Percentiles rank a stretch among this genome's conserved stretches.
phyloP scores from a whole-genome alignment of 2,888 invertebrate genomes.

The Ophion ventricosus region DNA sequence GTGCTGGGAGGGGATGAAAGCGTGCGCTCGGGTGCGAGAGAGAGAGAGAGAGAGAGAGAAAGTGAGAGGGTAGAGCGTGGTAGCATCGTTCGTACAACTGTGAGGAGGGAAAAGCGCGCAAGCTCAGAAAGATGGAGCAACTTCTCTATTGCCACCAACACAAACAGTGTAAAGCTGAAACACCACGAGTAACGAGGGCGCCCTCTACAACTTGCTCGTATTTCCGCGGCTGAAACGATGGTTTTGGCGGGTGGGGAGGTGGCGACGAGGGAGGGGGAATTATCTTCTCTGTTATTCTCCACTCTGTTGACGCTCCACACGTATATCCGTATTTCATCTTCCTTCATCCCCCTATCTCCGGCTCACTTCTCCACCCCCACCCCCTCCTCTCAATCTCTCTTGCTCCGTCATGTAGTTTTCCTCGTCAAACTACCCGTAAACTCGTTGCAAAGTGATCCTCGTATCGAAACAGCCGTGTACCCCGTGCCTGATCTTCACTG shows the following conservation, averaged over 20 bases:
- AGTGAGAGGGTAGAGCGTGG: slow-evolving; percentile 26
- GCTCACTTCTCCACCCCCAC: neutral
- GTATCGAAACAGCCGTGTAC: slow-evolving; percentile 33
- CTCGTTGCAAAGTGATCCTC: slow-evolving; percentile 56
- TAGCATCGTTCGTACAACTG: slow-evolving; percentile 46
- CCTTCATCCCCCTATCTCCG: neutral
- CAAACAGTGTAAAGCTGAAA: slow-evolving; percentile 46
- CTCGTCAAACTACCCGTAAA: slow-evolving; percentile 61
- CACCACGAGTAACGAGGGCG: slow-evolving; percentile 35
- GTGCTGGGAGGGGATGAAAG: slow-evolving; percentile 17
- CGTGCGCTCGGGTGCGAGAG: neutral
- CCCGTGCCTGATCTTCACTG: slow-evolving; percentile 44
- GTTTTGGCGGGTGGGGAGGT: slow-evolving; percentile 1
- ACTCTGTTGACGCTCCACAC: slow-evolving; percentile 54
- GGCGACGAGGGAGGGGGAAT: slow-evolving; percentile 14
- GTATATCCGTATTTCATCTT: slow-evolving; percentile 28
- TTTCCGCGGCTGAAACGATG: slow-evolving; percentile 43
- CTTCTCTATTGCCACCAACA: slow-evolving; percentile 59
- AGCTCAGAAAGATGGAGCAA: slow-evolving; percentile 58
- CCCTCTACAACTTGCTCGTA: slow-evolving; percentile 51
- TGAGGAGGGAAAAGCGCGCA: slow-evolving; percentile 56
- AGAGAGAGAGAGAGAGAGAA: slow-evolving; percentile 2
- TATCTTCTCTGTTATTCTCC: slow-evolving; percentile 57
- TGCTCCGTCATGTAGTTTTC: slow-evolving; percentile 33
- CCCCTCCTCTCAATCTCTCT: slow-evolving; percentile 1